Conservation (phyloP, 2,113 vertebrate genomes). For the Podarcis cretensis region DNA sequence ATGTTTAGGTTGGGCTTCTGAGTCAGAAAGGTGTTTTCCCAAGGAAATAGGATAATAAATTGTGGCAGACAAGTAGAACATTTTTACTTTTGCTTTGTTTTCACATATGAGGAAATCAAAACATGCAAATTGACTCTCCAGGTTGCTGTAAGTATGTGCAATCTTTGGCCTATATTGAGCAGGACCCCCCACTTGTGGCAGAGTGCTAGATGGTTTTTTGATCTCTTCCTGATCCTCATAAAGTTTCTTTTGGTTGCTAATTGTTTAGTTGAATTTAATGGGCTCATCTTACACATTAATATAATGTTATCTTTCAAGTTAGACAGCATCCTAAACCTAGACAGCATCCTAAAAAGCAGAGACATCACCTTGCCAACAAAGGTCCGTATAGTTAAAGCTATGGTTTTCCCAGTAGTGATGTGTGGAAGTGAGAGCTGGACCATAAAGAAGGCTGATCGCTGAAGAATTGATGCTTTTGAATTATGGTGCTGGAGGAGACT, state of each 20-base stretch:
- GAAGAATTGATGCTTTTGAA: no score
- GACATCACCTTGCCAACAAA: no score
- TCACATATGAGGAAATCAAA: slow-evolving; percentile 24
- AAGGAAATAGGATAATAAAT: slow-evolving; percentile 53
- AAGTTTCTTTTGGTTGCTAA: background rate
- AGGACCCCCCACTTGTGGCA: background rate
- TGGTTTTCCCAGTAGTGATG: no score
- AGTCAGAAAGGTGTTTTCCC: background rate
- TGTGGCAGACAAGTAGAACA: background rate
- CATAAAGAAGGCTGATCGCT: no score
- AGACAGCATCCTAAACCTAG: no score
- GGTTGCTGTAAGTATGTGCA: background rate
- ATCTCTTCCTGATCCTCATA: background rate
- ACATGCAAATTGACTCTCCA: background rate
- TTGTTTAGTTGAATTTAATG: background rate
- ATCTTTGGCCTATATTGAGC: background rate
- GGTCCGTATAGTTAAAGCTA: no score
- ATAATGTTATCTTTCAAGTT: background rate
- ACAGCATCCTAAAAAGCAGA: no score
- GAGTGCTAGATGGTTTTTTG: background rate
- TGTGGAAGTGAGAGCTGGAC: no score
- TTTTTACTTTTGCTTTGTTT: accelerated
- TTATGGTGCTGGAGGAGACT: no score
- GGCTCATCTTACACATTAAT: background rate
- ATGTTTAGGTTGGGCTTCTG: background rate